phyloP scores from a whole-genome alignment of 1,140 invertebrate species.

The Aphelenchoides fujianensis region DNA sequence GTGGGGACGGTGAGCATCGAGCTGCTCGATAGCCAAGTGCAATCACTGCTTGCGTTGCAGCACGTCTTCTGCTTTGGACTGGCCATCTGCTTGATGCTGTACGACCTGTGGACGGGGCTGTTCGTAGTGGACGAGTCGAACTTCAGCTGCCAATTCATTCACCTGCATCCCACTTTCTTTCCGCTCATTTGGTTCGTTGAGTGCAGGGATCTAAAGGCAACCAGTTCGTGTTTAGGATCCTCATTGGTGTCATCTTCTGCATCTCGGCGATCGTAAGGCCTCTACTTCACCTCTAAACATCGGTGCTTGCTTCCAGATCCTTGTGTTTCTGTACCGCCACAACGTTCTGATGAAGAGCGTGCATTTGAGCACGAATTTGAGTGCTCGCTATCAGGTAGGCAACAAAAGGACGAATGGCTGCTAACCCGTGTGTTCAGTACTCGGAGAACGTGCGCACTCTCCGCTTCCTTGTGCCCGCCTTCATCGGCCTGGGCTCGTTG shows the following conservation, averaged over 20 bases:
- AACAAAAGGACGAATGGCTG: not conserved
- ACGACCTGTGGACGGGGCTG: not conserved
- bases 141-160: constrained; percentile 15
- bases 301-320: constrained; percentile 9
- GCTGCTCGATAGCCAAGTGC: not conserved
- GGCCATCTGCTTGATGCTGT: not conserved
- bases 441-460: constrained; percentile 22
- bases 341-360: constrained; percentile 12
- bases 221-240: not conserved
- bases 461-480: constrained; percentile 17
- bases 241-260: constrained; percentile 12
- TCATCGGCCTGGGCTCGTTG: not conserved
- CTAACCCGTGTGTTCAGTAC: not conserved
- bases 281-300: not conserved
- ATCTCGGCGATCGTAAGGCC: constrained; percentile 14
- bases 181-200: constrained; percentile 15
- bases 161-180: constrained; percentile 9
- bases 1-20: constrained; percentile 5
- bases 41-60: not conserved
- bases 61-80: not conserved
- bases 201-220: not conserved
- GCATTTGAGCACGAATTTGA: constrained; percentile 10
- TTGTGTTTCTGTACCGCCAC: constrained; percentile 16
- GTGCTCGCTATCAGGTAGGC: constrained; percentile 7
- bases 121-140: not conserved